Conservation (phyloP, 2,113 vertebrate genomes). For the Anoplopoma fimbria region DNA sequence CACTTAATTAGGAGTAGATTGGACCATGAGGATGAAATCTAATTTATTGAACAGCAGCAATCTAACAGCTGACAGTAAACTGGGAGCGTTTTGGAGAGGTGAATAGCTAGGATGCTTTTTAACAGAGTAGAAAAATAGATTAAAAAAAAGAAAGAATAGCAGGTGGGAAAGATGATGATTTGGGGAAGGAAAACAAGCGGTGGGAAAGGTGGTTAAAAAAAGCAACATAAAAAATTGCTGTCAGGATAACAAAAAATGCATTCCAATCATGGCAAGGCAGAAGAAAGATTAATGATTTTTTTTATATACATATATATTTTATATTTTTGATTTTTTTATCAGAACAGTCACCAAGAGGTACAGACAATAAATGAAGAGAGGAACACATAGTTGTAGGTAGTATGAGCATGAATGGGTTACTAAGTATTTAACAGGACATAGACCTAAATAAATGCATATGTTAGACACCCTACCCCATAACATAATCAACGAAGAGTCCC, state of each 20-base stretch:
- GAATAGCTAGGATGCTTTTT: conserved; percentile 11
- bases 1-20: conserved; percentile 73
- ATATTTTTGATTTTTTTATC: not conserved
- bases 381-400: not conserved
- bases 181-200: not conserved
- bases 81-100: conserved; percentile 25
- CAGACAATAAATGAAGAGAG: not conserved
- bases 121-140: not conserved
- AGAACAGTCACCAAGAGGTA: not conserved
- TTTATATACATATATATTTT: too few relatives aligned
- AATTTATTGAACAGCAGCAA: conserved; percentile 60
- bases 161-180: not conserved
- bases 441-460: not conserved
- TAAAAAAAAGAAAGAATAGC: not conserved
- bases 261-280: not conserved
- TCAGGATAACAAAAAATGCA: not conserved
- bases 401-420: not conserved
- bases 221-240: not conserved
- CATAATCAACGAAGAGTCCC: not conserved
- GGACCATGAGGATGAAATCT: conserved; percentile 58
- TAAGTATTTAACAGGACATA: not conserved
- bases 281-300: not conserved
- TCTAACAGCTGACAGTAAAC: conserved; percentile 38
- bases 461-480: too few relatives aligned
- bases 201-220: not conserved